Evolutionary conservation across 2,797 vertebrate species (phyloP), one percentile per base, ranked within the genome.

Genomic region (Mormyrops attenuatus): DNA sequence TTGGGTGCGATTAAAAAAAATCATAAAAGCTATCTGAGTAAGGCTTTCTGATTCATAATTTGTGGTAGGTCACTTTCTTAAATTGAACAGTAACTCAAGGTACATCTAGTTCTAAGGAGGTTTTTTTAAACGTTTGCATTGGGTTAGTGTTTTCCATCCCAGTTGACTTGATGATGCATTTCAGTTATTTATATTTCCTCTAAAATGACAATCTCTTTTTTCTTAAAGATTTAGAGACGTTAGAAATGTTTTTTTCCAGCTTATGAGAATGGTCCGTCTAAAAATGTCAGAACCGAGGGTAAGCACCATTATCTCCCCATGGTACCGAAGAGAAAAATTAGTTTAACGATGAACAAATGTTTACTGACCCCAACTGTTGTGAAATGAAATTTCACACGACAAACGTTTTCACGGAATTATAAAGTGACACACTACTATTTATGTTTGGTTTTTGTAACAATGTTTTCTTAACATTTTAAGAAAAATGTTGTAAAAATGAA

Each of bases 131-230:
- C 11, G 57, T 73, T 38, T 49, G 57, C 41, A 30, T 55, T 44
- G 30, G 20, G 38, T 55, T 88, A 20, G 22, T 77, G 80, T 52
- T 77, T 38, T 55, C 41, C 57, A 38, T 80, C 38, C 52, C 86
- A 57, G 52, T 60, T 87, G 17, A 87, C 30, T 44, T 57, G 34
- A 41, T 60, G 41, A 53, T 73, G 63, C 63, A 47, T 47, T 66
- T 41, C 82, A 30, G 22, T 86, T 63, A 17, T 85, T 49, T 86
- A 89, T 85, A 66, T 89, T 57, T 86, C 41, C 44, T 53, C 15
- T 52, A 44, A 7, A 87, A 53, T 26, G 20, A 8, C 73, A 80
- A 86, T 85, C 30, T 53, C 7, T 55, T n/a, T 49, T 57, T 69
- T 87, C 50, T 44, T 13, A 8, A 86, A 63, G 22, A 86, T 89